Base-by-base conservation (phyloP, 1,140 invertebrate species). In the Penaeus indicus region DNA sequence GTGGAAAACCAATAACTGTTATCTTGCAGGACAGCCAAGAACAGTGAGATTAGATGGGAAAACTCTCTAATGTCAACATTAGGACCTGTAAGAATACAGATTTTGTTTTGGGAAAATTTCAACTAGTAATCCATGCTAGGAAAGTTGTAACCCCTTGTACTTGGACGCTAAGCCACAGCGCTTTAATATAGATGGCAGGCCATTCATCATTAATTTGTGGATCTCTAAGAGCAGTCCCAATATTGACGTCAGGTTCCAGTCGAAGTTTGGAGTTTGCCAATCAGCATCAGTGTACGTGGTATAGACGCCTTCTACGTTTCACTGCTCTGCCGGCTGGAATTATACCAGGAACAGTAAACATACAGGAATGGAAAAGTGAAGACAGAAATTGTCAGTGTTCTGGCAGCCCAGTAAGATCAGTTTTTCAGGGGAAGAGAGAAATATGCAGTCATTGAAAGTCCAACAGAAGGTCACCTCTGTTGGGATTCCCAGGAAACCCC, bases 251-350 rank as follows among this genome's bases (percentile, higher is more conserved):
- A 95, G 96, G 2, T 97, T 97, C 92, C 92, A 88, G 93, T 95
- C 3, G 96, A 97, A 89, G 99, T 98, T 94, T 98, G 98, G 77
- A 98, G 97, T 18, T 94, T 98, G 67, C 97, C 98, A 0, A 97
- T 97, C 92, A 96, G 97, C 1, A 96, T 98, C 83, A 94, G 96
- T 81, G 94, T 98, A 47, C 95, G 95, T 38, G 96, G 95, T 95
- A 95, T 88, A 96, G 96, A 90, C 96, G 97, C 92, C 97, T 96
- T 91, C 95, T 99, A 32, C 94, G 97, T 61, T 95, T 98, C 90
- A 94, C 96, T 0, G 96, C 96, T 0, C 93, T 98, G 81, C 96
- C 97, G 1, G 95, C 95, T 81, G 95, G 96, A 85, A 94, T 95
- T 21, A 93, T 94, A 83, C 92, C 94, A 32, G 93, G 94, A 60